A percentile compares a stretch with the other conserved stretches of the same genome.
Evolutionary conservation across 2,797 vertebrate species (phyloP).

Genomic region (Enteromius unitaeniatus): DNA sequence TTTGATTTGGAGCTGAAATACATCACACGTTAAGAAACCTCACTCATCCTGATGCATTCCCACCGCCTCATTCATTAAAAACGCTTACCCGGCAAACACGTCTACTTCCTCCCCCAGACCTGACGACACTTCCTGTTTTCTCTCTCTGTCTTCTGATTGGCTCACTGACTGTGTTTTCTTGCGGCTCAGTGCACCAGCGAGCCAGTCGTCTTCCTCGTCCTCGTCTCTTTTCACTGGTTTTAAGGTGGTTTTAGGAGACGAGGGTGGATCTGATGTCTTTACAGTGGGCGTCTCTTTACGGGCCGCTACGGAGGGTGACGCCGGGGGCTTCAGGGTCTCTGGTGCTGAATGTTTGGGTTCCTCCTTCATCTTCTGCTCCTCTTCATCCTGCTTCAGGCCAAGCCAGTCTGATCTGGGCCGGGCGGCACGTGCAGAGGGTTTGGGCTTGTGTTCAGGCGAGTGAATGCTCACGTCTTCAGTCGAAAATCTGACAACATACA

Average conservation of each 20-base stretch:
- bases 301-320: conserved; percentile 59
- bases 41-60: background rate
- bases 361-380: conserved; percentile 49
- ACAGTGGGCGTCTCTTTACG: conserved; percentile 42
- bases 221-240: conserved; percentile 44
- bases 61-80: background rate
- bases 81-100: background rate
- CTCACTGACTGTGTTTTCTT: conserved; percentile 73
- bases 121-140: conserved; percentile 56
- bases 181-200: conserved; percentile 76
- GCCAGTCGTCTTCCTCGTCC: conserved; percentile 77
- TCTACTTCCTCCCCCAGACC: conserved; percentile 54
- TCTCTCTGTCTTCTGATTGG: conserved; percentile 64
- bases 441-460: conserved; percentile 74
- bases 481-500: conserved; percentile 78
- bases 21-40: conserved; percentile 28
- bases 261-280: conserved; percentile 54
- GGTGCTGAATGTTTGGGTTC: conserved; percentile 32
- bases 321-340: conserved; percentile 51
- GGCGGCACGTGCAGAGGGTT: conserved; percentile 57
- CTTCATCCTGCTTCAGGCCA: conserved; percentile 79
- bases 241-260: conserved; percentile 50
- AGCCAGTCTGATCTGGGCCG: conserved; percentile 82
- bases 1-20: conserved; percentile 69
- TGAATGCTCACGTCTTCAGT: conserved; percentile 74